phyloP scores from a whole-genome alignment of 2,113 vertebrate genomes.

The Otus sunia region DNA sequence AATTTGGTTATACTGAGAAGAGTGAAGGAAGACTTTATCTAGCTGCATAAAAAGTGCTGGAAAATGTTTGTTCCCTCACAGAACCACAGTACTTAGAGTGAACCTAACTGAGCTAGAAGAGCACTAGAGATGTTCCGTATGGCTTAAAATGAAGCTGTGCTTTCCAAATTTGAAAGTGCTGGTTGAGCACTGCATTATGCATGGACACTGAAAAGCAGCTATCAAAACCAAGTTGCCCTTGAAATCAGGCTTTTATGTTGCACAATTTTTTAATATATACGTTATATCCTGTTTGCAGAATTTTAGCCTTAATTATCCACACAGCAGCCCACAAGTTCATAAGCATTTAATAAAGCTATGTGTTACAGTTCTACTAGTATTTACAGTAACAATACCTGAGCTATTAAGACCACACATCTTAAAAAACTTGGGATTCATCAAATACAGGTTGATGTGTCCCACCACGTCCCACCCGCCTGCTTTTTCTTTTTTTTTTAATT shows the following conservation, averaged over 20 bases:
- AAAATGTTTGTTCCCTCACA: not conserved
- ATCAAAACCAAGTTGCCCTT: not conserved
- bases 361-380: not conserved
- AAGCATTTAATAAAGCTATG: not conserved
- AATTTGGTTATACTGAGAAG: not conserved
- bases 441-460: not conserved
- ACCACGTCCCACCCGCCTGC: rapidly evolving
- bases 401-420: not conserved
- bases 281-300: not conserved
- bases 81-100: not conserved
- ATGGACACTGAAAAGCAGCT: not conserved
- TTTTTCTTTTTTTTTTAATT: not conserved
- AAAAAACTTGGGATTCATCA: not conserved
- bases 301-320: not conserved
- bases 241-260: not conserved
- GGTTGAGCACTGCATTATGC: not conserved
- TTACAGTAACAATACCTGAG: not conserved
- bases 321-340: not conserved
- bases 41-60: not conserved
- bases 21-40: not conserved
- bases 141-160: not conserved
- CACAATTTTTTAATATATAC: not conserved
- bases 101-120: not conserved
- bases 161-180: not conserved
- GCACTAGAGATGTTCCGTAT: not conserved